Conservation (phyloP, 1,140 invertebrate species). For the Elysia chlorotica region DNA sequence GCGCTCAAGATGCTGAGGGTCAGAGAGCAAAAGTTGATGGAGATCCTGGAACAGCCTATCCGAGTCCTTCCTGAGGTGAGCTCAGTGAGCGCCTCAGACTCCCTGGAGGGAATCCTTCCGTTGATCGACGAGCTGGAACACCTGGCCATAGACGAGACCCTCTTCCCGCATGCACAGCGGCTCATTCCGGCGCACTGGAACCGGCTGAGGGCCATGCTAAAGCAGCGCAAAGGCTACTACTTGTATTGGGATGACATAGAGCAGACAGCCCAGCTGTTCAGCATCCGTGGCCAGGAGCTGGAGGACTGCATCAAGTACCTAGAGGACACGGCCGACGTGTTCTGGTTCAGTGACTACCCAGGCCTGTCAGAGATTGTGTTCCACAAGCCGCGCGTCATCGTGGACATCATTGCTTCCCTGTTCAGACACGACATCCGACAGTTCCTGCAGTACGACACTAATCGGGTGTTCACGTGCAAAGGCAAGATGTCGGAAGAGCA, state of each 20-base stretch:
- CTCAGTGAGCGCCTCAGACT: constrained; percentile 43
- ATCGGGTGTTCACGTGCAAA: constrained; percentile 52
- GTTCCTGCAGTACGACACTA: constrained; percentile 45
- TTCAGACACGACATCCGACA: constrained; percentile 51
- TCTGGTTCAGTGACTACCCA: constrained; percentile 49
- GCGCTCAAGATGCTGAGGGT: constrained; percentile 31
- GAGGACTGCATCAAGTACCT: constrained; percentile 49
- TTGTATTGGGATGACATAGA: constrained; percentile 43
- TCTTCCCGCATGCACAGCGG: constrained; percentile 53
- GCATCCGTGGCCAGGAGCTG: constrained; percentile 42
- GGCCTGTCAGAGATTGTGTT: constrained; percentile 47
- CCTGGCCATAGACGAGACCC: constrained; percentile 46
- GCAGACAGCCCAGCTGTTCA: constrained; percentile 33
- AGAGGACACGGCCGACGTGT: constrained; percentile 53
- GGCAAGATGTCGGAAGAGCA: constrained; percentile 40
- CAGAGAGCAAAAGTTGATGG: constrained; percentile 38
- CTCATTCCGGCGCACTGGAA: constrained; percentile 48
- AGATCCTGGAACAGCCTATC: constrained; percentile 38
- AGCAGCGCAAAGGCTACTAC: constrained; percentile 37
- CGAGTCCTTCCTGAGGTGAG: constrained; percentile 39
- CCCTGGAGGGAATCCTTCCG: constrained; percentile 42
- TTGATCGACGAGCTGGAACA: constrained; percentile 54
- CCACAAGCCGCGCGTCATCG: constrained; percentile 47
- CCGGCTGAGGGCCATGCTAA: constrained; percentile 40
- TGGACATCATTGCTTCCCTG: constrained; percentile 44